phyloP scores from a whole-genome alignment of 2,888 invertebrate species.

The Panopea generosa region DNA sequence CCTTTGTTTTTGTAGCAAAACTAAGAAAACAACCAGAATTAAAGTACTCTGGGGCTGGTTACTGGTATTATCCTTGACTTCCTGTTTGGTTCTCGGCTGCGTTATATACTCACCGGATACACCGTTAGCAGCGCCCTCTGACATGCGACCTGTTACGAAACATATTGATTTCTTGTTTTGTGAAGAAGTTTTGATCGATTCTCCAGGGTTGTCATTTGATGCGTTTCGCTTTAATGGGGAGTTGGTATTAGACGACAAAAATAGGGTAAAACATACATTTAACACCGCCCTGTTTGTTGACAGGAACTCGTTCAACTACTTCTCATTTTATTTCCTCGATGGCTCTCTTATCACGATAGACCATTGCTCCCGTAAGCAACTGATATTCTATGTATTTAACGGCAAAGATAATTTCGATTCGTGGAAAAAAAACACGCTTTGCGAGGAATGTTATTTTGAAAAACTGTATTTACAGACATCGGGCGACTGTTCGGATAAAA shows the following conservation, averaged over 20 bases:
- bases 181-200: slow-evolving; percentile 43
- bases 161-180: slow-evolving; percentile 54
- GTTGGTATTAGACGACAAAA: slow-evolving; percentile 13
- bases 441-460: slow-evolving; percentile 41
- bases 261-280: neutral
- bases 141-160: slow-evolving; percentile 46
- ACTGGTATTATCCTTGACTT: slow-evolving; percentile 15
- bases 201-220: slow-evolving; percentile 38
- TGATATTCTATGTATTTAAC: slow-evolving; percentile 42
- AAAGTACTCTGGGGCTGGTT: slow-evolving; percentile 54
- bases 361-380: slow-evolving; percentile 21
- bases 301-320: slow-evolving; percentile 28
- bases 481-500: neutral
- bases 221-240: slow-evolving; percentile 30
- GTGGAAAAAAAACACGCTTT: slow-evolving; percentile 41
- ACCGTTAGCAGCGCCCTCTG: slow-evolving; percentile 39
- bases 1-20: slow-evolving; percentile 34
- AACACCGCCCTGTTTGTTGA: slow-evolving; percentile 38
- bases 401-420: slow-evolving; percentile 29
- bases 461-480: slow-evolving; percentile 11
- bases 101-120: slow-evolving; percentile 34
- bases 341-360: slow-evolving; percentile 25
- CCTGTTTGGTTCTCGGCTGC: slow-evolving; percentile 36
- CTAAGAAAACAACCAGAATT: slow-evolving; percentile 38
- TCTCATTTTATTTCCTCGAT: slow-evolving; percentile 41